Base-by-base conservation (phyloP, 1,140 invertebrate species). In the Dinothrombium tinctorium region DNA sequence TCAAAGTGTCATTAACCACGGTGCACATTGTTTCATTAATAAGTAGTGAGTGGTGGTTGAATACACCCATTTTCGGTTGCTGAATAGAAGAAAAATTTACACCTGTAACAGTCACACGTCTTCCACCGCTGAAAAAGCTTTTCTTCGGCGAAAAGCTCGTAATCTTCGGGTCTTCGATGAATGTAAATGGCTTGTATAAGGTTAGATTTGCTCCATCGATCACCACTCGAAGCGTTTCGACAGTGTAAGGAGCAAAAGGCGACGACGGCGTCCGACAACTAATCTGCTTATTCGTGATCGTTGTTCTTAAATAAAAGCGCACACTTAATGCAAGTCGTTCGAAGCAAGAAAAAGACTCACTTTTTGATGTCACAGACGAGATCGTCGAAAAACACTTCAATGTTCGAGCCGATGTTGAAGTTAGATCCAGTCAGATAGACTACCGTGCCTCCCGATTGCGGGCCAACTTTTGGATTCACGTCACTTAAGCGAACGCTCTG, bases 371-470 rank as follows among this genome's bases (percentile, higher is more conserved):
- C 61, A 60, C 90, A 96, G 4, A 76, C 70, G 37, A 84, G 63
- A 47, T 86, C 75, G 59, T 90, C 87, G 7, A 96, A 60, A 56
- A 70, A 79, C 0, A 87, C 83, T 3, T 70, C 71, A 42, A 87
- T 76, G 44, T 70, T 71, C 23, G 80, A 84, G 4, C 92, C 92
- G 54, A 94, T 84, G 55, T 95, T 89, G 33, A 98, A 60, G 60
- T 89, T 77, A 47, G 74, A 69, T 15, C 92, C 92, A 47, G 71
- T 74, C 43, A 98, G 76, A 2, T 79, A 80, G 33, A 98, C 58
- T 49, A 76, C 71, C 0, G 89, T 95, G 1, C 90, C 90, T 19
- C 90, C 92, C 47, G 83, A 84, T 50, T 78, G 71, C 4, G 90
- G 90, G 0, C 90, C 92, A 33, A 81, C 64, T 0, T 68, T 62